Base-by-base conservation (phyloP, 2,888 invertebrate genomes). In the Drepana falcataria region DNA sequence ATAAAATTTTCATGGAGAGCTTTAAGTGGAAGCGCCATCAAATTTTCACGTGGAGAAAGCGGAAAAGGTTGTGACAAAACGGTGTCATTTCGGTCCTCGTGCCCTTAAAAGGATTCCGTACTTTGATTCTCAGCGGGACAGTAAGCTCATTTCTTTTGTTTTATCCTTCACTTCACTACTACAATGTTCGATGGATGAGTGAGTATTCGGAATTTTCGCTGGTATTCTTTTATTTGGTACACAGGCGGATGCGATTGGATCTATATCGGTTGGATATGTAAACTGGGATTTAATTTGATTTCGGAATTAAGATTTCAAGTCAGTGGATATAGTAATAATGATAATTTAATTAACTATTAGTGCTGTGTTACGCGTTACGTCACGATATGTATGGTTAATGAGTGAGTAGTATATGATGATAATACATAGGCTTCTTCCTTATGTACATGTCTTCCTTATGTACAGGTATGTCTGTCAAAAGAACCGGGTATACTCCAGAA, bases 61-160 rank as follows among this genome's bases (percentile, higher is more conserved):
- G 59, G 59, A 63, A 72, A 72, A 74, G 73, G 75, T 73, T 77
- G 76, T 76, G 78, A 82, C 75, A 81, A 81, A 82, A 79, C 77
- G 71, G 63, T 72, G 71, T 71, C 75, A 69, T 76, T 73, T 61
- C 67, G 60, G 55, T 57, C 60, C 58, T 54, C 57, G 57, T 53
- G 59, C 70, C 69, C 66, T 73, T 77, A 80, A 81, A 81, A 81
- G 77, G 79, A 79, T 79, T 73, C 70, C 63, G 70, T 70, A 75
- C 73, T 78, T 76, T 68, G 75, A 73, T 77, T 79, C 80, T 79
- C 77, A 55, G 67, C 61, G 78, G 79, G 68, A 76, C 78, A 70
- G 79, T 81, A 82, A 80, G 79, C 76, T 75, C 70, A 79, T 81
- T 81, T 71, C 74, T 77, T 75, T 78, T 79, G 77, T 75, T 79